Conservation (phyloP, 2,888 invertebrate genomes). For the Urechis unicinctus region DNA sequence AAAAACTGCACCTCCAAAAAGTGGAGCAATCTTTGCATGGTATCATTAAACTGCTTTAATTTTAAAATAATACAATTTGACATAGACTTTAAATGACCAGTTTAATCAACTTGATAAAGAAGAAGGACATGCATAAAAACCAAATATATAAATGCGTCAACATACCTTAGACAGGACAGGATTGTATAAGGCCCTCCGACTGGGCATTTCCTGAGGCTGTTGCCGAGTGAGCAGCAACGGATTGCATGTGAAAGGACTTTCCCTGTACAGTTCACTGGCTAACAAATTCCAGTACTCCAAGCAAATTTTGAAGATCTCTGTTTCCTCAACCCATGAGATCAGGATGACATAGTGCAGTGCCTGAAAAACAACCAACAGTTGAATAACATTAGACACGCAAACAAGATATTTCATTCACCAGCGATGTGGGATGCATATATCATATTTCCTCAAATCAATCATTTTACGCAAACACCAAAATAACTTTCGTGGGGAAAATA, state of each 20-base stretch:
- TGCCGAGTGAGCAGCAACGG: conserved; percentile 44
- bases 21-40: too few relatives aligned
- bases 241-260: conserved; percentile 53
- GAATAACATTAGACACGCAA: neutral
- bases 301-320: conserved; percentile 99
- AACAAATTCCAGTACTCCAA: conserved; percentile 97
- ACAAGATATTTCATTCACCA: too few relatives aligned
- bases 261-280: conserved; percentile 83
- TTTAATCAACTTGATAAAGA: neutral
- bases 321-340: conserved; percentile 92
- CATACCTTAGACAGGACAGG: conserved; percentile 49
- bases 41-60: too few relatives aligned
- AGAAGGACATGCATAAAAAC: neutral
- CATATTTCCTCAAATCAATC: too few relatives aligned
- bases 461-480: too few relatives aligned
- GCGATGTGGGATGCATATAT: too few relatives aligned
- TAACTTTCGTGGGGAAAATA: too few relatives aligned
- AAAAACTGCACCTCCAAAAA: too few relatives aligned
- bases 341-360: conserved; percentile 51
- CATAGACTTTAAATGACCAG: too few relatives aligned
- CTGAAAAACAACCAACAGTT: conserved; percentile 23
- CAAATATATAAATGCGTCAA: neutral
- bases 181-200: conserved; percentile 49
- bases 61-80: too few relatives aligned
- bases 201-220: conserved; percentile 37